Conservation (phyloP, 1,140 invertebrate genomes). For the Penaeus japonicus region DNA sequence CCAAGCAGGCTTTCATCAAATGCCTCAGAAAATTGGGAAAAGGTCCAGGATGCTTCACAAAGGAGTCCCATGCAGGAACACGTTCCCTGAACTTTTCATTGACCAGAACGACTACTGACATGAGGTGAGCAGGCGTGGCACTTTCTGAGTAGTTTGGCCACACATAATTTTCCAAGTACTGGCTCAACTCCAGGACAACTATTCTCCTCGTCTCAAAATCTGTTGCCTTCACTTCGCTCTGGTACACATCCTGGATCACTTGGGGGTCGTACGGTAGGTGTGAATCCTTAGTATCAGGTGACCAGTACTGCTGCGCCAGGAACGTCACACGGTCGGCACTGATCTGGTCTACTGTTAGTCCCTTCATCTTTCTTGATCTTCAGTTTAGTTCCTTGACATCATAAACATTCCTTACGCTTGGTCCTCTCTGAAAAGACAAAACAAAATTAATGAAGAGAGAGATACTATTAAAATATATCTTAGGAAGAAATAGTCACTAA, state of each 20-base stretch:
- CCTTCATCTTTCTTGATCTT: conserved; percentile 45
- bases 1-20: conserved; percentile 77
- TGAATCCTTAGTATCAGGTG: conserved; percentile 75
- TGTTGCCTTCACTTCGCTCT: conserved; percentile 73
- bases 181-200: conserved; percentile 96
- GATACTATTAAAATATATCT: neutral
- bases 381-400: neutral
- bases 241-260: conserved; percentile 83
- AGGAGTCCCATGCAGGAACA: conserved; percentile 94
- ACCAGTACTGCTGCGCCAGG: conserved; percentile 84
- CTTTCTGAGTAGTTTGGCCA: conserved; percentile 90
- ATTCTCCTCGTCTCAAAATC: conserved; percentile 83
- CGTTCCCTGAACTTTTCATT: conserved; percentile 98
- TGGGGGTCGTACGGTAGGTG: conserved; percentile 77
- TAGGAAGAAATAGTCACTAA: neutral
- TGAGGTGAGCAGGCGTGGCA: conserved; percentile 81
- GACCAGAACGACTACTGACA: conserved; percentile 96
- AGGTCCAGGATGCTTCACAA: conserved; percentile 80
- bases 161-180: conserved; percentile 95
- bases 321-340: conserved; percentile 70
- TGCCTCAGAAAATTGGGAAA: conserved; percentile 89
- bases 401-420: neutral
- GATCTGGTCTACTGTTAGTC: conserved; percentile 57
- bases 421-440: no score
- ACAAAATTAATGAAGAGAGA: neutral